Base-by-base conservation (phyloP, 2,888 invertebrate genomes). In the Phyllotreta cruciferae region DNA sequence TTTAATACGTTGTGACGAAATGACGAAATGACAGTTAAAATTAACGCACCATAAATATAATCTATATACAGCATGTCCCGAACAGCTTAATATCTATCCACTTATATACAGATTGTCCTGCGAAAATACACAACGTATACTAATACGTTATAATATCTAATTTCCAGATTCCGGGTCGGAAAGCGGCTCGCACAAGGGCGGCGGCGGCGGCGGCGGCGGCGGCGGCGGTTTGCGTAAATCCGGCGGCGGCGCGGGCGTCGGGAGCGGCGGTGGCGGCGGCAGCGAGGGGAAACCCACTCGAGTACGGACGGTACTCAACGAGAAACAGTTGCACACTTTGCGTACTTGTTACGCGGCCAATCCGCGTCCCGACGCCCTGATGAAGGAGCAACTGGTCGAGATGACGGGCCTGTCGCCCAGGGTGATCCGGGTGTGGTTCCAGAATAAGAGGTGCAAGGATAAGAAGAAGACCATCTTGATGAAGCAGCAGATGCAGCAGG, bases 361-460 rank as follows among this genome's bases (percentile, higher is more conserved):
- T 84, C 97, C 98, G 62, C 87, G 99, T 56, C 99, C 99, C 41
- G 99, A 99, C 83, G 98, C 99, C 42, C 87, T 98, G 66, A 96
- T 98, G 95, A 99, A 99, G 85, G 99, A 99, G 82, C 98, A 98
- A 81, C 87, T 99, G 67, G 98, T 98, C 44, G 98, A 99, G 83
- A 97, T 98, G 98, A 99, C 99, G 10, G 91, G 95, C 0, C 88
- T 99, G 56, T 96, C 95, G 76, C 98, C 98, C 13, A 85, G 99
- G 10, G 99, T 99, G 74, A 99, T 99, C 80, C 87, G 99, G 78
- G 99, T 99, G 63, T 99, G 99, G 99, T 99, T 98, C 86, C 98
- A 98, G 83, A 98, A 98, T 83, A 98, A 97, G 81, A 86, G 97
- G 69, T 97, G 96, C 85, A 97, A 97, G 83, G 96, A 97, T 84